phyloP scores from a whole-genome alignment of 2,888 invertebrate species.

The Autographa gamma region DNA sequence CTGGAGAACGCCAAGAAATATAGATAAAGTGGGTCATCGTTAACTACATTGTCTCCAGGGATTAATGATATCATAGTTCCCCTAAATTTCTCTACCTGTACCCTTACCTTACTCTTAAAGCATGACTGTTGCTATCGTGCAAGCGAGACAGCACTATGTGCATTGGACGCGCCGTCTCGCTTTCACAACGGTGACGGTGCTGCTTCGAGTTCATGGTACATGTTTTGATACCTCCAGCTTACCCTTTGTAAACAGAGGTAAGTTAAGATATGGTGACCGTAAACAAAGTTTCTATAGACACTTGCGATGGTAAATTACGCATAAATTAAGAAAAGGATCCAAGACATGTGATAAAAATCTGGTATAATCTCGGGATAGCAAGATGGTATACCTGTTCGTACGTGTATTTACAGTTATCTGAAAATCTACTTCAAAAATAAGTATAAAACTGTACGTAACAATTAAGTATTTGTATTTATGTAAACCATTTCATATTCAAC shows the following conservation, averaged over 20 bases:
- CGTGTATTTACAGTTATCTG: neutral
- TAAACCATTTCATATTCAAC: neutral
- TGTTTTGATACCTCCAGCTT: constrained; percentile 53
- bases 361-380: constrained; percentile 6
- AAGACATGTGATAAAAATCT: constrained; percentile 39
- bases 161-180: too few species aligned
- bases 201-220: too few species aligned
- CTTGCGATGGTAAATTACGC: constrained; percentile 49
- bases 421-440: too few species aligned
- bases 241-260: constrained; percentile 58
- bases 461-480: neutral
- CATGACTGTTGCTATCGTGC: too few species aligned
- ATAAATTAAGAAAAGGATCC: constrained; percentile 46
- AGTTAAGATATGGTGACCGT: constrained; percentile 54
- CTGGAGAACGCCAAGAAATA: constrained; percentile 64
- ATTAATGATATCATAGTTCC: constrained; percentile 76
- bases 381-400: neutral
- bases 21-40: constrained; percentile 81
- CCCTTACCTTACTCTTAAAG: too few species aligned
- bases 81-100: constrained; percentile 65
- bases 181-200: too few species aligned
- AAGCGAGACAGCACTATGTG: too few species aligned
- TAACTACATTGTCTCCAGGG: constrained; percentile 78
- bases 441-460: too few species aligned
- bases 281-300: constrained; percentile 54